A percentile compares a stretch with the other conserved stretches of the same genome.
phyloP scores from a whole-genome alignment of 2,888 invertebrate species.

The Calameuta filiformis region DNA sequence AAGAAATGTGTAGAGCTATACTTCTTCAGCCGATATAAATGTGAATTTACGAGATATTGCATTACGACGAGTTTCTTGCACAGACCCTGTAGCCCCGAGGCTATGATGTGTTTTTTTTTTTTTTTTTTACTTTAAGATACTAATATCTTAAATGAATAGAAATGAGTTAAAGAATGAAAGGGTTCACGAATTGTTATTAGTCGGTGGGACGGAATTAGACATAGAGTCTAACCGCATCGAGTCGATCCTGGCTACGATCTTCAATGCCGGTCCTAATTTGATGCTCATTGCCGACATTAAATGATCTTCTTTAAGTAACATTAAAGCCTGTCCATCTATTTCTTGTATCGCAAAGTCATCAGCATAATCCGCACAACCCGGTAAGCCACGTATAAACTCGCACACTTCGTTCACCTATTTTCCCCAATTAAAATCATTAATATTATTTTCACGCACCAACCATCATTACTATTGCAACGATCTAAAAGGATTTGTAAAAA shows the following conservation, averaged over 20 bases:
- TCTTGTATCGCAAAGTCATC: slow-evolving; percentile 96
- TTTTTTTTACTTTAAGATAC: background rate
- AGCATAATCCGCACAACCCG: slow-evolving; percentile 92
- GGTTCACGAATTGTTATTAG: slow-evolving; percentile 38
- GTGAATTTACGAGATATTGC: background rate
- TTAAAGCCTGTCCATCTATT: slow-evolving; percentile 94
- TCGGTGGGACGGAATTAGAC: slow-evolving; percentile 47
- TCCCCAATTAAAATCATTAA: background rate
- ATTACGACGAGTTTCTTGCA: slow-evolving; percentile 37
- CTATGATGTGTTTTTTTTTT: slow-evolving; percentile 10
- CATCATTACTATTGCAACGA: background rate
- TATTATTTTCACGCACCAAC: background rate
- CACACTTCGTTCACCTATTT: slow-evolving; percentile 84
- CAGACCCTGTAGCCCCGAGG: slow-evolving; percentile 47
- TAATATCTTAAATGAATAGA: background rate
- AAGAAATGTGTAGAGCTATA: background rate
- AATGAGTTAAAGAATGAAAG: slow-evolving; percentile 8
- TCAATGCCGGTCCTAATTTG: slow-evolving; percentile 95
- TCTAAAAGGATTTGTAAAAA: slow-evolving; percentile 4
- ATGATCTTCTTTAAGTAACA: slow-evolving; percentile 93
- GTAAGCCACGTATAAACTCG: slow-evolving; percentile 88
- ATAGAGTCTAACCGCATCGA: slow-evolving; percentile 76
- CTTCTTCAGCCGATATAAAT: background rate
- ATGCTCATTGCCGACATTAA: slow-evolving; percentile 94
- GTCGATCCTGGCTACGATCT: slow-evolving; percentile 93